Evolutionary conservation across 1,140 invertebrate species (phyloP).

Genomic region (Agrypnia vestita): DNA sequence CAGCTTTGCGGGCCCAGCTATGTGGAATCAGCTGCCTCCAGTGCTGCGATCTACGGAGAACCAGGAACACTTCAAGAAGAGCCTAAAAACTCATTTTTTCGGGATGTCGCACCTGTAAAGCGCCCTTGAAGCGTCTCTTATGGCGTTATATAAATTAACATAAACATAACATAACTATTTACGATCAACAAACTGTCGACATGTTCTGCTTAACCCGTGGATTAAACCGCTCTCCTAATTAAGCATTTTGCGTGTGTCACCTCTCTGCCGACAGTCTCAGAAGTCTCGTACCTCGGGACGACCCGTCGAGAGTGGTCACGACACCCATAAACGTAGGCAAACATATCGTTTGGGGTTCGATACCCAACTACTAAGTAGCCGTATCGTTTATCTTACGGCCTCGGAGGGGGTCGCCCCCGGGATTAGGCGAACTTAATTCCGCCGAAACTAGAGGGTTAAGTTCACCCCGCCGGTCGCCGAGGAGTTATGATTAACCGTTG

Average conservation of each 20-base stretch:
- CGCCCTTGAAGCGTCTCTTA: too few species aligned
- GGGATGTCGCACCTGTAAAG: too few species aligned
- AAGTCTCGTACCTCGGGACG: background rate
- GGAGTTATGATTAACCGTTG: slow-evolving; percentile 26
- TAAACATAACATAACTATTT: too few species aligned
- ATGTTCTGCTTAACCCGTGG: background rate
- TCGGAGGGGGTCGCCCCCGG: too few species aligned
- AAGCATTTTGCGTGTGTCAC: background rate
- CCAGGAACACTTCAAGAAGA: too few species aligned
- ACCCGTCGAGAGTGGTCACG: background rate
- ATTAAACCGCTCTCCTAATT: background rate
- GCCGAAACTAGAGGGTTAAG: background rate
- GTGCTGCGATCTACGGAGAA: too few species aligned
- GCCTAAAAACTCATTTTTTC: too few species aligned
- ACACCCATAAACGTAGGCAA: slow-evolving; percentile 14
- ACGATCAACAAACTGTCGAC: too few species aligned
- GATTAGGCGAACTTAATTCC: slow-evolving; percentile 5
- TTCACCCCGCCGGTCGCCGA: background rate
- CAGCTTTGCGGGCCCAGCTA: too few species aligned
- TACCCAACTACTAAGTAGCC: background rate
- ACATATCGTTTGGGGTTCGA: slow-evolving; percentile 20
- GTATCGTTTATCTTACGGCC: too few species aligned
- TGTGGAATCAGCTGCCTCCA: too few species aligned
- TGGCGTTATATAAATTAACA: too few species aligned
- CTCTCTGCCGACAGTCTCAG: background rate